Evolutionary conservation across 1,140 invertebrate species (phyloP), one percentile per base, ranked within the genome.

Genomic region (Ylistrum balloti): DNA sequence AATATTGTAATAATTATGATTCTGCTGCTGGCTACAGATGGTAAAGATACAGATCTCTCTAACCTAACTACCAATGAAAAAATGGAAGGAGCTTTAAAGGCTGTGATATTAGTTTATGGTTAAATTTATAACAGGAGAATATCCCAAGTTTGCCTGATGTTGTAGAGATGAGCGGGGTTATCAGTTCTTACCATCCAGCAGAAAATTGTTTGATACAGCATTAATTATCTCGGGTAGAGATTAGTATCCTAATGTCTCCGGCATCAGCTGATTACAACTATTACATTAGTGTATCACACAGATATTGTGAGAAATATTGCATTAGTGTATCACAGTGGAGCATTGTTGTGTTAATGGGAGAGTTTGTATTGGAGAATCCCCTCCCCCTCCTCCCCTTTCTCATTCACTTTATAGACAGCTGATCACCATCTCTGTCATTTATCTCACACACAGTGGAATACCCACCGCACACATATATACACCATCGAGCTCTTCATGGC

Each of bases 271-370:
- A 74, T 74, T 74, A 28, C 2, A 74, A 28, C 56, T 28, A 74
- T 74, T 74, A 74, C 56, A 74, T 74, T 74, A 74, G 56, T 74
- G 1, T 74, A 74, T 74, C 56, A 74, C 56, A 74, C 56, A n/a
- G 22, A 74, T 74, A 74, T 74, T 74, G 56, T 74, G 56, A 74
- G 56, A 74, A 74, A 74, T 74, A 74, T 74, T 74, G 28, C 56
- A 74, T 74, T 74, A 74, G 56, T n/a, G 22, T 74, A 74, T 74
- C 56, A 74, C 56, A 74, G 22, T 11, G n/a, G n/a, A 45, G 41
- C 41, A 45, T 45, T 45, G 56, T 28, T 74, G 22, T 74, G 56
- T n/a, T 74, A 74, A 74, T 74, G 56, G n/a, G 56, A 74, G 17
- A 28, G 56, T 74, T 74, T 74, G n/a, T 74, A 74, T 74, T 74